phyloP scores from a whole-genome alignment of 2,888 invertebrate genomes.

The Mycalesis mineus region DNA sequence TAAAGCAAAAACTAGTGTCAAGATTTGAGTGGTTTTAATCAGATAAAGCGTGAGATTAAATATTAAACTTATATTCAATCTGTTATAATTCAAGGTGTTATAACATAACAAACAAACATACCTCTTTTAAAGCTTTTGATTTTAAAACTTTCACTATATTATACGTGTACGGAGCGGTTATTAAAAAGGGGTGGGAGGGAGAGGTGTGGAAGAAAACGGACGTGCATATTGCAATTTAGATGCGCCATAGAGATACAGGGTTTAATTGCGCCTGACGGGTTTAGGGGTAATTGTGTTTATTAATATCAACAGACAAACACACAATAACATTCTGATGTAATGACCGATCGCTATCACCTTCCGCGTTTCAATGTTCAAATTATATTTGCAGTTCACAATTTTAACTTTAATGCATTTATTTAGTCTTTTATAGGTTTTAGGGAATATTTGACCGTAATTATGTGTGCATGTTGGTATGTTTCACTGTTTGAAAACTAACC shows the following conservation, averaged over 20 bases:
- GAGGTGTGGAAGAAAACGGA: constrained; percentile 56
- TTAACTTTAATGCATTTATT: background rate
- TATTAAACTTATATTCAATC: no score
- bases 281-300: constrained; percentile 33
- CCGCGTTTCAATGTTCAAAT: constrained; percentile 15
- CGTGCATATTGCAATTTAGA: constrained; percentile 71
- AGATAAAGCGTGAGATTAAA: no score
- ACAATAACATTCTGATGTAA: constrained; percentile 25
- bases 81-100: no score
- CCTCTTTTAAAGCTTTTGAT: no score
- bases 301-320: constrained; percentile 25
- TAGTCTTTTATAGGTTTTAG: no score
- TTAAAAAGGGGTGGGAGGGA: constrained; percentile 27
- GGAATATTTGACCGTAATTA: no score
- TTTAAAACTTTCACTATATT: background rate
- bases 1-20: no score
- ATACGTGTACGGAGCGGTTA: background rate
- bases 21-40: no score
- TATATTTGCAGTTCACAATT: constrained; percentile 16
- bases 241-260: constrained; percentile 57
- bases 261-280: constrained; percentile 61
- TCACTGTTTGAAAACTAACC: no score
- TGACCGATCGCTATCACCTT: constrained; percentile 23
- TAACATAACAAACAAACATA: no score
- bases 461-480: no score